Percentiles rank a stretch among this genome's conserved stretches.
These are phyloP conservation scores for Drosophila birchii DNA, from an alignment of 2,888 invertebrate species.

Conservation along the genomic window DNA sequence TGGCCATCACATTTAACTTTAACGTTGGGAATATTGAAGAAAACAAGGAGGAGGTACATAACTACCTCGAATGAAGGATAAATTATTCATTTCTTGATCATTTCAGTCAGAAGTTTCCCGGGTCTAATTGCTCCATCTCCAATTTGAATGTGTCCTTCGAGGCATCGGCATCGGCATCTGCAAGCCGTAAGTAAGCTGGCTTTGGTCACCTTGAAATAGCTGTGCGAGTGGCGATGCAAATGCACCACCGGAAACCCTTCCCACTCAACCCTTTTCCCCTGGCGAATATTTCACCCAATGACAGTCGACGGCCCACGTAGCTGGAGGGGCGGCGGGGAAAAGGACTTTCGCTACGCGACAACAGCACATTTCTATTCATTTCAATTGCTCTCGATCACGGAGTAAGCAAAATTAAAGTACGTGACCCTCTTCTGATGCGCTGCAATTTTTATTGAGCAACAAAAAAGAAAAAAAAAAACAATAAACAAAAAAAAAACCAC, in stretches of 20 bases:
- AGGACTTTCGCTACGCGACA: slow-evolving; percentile 4
- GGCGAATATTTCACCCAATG: slow-evolving; percentile 39
- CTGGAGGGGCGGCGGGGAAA: background rate
- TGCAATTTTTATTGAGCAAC: slow-evolving; percentile 74
- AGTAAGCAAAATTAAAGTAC: slow-evolving; percentile 78
- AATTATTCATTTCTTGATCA: background rate
- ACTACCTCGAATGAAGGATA: background rate
- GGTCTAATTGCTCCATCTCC: slow-evolving; percentile 7
- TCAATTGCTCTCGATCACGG: slow-evolving; percentile 75
- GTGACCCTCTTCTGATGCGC: slow-evolving; percentile 69
- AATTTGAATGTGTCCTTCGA: slow-evolving; percentile 9
- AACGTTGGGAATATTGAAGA: too few species aligned
- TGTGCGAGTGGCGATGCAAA: slow-evolving; percentile 14
- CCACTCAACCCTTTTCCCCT: slow-evolving; percentile 4
- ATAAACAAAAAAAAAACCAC: background rate
- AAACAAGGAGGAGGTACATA: too few species aligned
- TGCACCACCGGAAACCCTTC: slow-evolving; percentile 17
- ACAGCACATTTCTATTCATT: slow-evolving; percentile 68
- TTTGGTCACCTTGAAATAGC: slow-evolving; percentile 1
- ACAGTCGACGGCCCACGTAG: slow-evolving; percentile 29
- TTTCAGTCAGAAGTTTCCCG: background rate
- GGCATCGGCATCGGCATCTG: background rate
- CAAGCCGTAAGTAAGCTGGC: background rate
- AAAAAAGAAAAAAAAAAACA: too few species aligned
- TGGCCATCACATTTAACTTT: slow-evolving; percentile 7